phyloP scores from a whole-genome alignment of 2,797 vertebrate genomes.

The Pipistrellus pygmaeus region DNA sequence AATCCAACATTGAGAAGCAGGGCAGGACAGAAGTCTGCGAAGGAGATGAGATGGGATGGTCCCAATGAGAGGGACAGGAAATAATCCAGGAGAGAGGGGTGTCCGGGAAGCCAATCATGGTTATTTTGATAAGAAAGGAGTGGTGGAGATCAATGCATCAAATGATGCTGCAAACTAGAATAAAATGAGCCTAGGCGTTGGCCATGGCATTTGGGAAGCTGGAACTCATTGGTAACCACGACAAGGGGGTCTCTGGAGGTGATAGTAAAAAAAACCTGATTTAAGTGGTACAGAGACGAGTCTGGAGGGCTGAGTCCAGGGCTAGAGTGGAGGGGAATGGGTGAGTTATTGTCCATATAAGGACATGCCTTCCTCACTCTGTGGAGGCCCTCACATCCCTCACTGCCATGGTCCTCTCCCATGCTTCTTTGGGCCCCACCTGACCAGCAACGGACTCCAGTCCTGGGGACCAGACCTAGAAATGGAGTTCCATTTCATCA shows the following conservation, averaged over 20 bases:
- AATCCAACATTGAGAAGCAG: not conserved
- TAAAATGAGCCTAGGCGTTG: not conserved
- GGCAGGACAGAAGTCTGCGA: not conserved
- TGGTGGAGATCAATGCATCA: not conserved
- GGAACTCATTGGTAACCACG: not conserved
- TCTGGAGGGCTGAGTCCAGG: not conserved
- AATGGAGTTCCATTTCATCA: conserved; percentile 75
- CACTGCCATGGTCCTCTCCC: conserved; percentile 30
- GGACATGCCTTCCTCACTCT: conserved; percentile 49
- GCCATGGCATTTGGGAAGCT: not conserved
- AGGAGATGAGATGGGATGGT: not conserved
- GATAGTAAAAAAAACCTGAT: not conserved
- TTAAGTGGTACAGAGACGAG: not conserved
- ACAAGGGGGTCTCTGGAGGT: not conserved
- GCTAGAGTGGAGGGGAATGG: conserved; percentile 51
- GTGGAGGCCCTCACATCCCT: not conserved
- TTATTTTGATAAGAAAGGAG: not conserved
- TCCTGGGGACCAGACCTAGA: conserved; percentile 67
- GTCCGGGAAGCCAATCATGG: not conserved
- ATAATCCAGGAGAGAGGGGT: not conserved
- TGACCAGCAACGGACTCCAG: conserved; percentile 60
- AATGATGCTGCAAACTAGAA: not conserved
- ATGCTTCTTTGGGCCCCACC: conserved; percentile 17
- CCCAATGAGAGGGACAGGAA: not conserved
- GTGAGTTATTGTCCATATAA: conserved; percentile 68